Evolutionary conservation across 2,888 invertebrate species (phyloP).

Genomic region (Noctua comes): DNA sequence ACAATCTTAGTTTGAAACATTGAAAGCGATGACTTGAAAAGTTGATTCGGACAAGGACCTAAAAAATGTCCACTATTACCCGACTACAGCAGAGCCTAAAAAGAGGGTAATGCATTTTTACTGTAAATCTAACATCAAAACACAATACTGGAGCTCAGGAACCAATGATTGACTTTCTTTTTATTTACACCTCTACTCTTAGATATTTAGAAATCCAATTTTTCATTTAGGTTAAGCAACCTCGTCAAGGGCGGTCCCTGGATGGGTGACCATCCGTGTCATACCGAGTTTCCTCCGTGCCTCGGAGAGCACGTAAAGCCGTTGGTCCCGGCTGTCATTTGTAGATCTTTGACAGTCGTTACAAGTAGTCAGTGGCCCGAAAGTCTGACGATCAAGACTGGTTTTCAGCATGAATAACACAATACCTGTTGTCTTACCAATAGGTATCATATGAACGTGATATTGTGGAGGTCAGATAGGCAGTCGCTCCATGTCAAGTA

Average conservation of each 20-base stretch:
- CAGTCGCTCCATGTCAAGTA: not conserved
- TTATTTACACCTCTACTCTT: not conserved
- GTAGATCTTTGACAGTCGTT: not conserved
- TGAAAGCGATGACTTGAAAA: slow-evolving; percentile 28
- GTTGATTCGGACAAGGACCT: slow-evolving; percentile 1
- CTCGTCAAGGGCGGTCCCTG: fast-evolving
- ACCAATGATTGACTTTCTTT: slow-evolving; percentile 35
- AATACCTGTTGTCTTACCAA: not conserved
- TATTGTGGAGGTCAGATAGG: not conserved
- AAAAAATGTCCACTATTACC: slow-evolving; percentile 3
- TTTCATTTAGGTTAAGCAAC: slow-evolving; percentile 11
- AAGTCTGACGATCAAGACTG: not conserved
- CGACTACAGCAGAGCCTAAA: not conserved
- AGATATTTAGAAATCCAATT: slow-evolving; percentile 11
- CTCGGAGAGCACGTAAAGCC: not conserved
- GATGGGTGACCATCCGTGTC: not conserved
- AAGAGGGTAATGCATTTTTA: slow-evolving; percentile 4
- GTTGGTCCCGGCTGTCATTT: not conserved
- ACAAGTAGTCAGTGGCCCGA: not conserved
- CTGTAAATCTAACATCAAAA: slow-evolving; percentile 25
- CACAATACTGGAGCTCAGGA: slow-evolving; percentile 51
- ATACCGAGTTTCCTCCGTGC: not conserved
- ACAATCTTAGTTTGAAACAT: slow-evolving; percentile 8
- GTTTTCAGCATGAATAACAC: too few species aligned
- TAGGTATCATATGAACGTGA: too few species aligned